Base-by-base conservation (phyloP, 2,797 vertebrate genomes). In the Micropoecilia bifurca region DNA sequence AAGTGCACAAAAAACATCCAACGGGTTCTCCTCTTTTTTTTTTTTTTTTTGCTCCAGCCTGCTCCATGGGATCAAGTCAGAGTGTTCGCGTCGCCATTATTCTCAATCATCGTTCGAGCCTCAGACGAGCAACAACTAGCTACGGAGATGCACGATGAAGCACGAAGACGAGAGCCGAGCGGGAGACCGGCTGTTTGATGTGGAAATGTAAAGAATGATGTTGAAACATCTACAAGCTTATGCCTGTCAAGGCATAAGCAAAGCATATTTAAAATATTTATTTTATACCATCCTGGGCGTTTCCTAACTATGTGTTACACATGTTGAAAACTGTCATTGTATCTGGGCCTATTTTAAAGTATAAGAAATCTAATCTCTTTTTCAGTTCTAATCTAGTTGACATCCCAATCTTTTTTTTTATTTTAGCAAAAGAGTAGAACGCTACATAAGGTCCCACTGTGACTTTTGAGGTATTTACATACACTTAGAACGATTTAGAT, bases 11-110 rank as follows among this genome's bases (percentile, higher is more conserved):
- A 79, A 82, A 83, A 25, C 75, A 82, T 69, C 71, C 71, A 43
- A 79, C 46, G 16, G 46, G 45, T 83, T 79, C 71, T 82, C 91
- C 93, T 94, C n/a, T 82, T 73, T 85, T 76, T 80, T 22, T 39
- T 94, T 33, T 81, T 73, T 85, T 77, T 80, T 22, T 39, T 22
- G 80, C 73, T 90, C 82, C 86, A 91, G 80, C 87, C 81, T 85
- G 79, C 88, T 92, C 88, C 90, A 89, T 86, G 83, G 85, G 93
- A 87, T 90, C 85, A 94, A 95, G 91, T 95, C 91, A 93, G 86
- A 88, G 91, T 88, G 82, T 88, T 91, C 90, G 91, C 88, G 94
- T 95, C 96, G 95, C 96, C 95, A 96, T 96, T 96, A 95, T 95
- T 94, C 92, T 96, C 95, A 95, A 95, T 96, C 94, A 95, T 89